Evolutionary conservation across 2,888 invertebrate species (phyloP).

Genomic region (Dryobota labecula): DNA sequence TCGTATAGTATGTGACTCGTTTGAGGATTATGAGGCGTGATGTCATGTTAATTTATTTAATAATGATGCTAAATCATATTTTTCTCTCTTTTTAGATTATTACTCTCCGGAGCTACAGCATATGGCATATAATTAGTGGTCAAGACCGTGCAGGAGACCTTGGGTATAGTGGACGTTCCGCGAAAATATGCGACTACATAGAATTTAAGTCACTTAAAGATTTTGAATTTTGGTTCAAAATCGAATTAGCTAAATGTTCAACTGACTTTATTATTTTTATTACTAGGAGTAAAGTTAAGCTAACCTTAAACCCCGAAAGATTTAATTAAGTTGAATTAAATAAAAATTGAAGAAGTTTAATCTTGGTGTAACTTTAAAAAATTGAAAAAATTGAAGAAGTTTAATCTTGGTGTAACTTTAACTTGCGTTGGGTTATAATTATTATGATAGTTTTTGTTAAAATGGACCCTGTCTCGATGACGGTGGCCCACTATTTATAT

Average conservation of each 20-base stretch:
- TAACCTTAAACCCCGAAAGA: neutral
- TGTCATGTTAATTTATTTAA: neutral
- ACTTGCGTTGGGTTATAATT: neutral
- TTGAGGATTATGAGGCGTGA: neutral
- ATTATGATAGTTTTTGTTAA: too few relatives aligned
- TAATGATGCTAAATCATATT: neutral
- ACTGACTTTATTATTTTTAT: too few relatives aligned
- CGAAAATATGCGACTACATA: neutral
- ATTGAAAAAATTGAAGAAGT: too few relatives aligned
- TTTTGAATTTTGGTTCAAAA: too few relatives aligned
- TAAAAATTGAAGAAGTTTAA: too few relatives aligned
- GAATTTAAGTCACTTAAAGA: conserved; percentile 1
- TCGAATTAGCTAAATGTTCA: too few relatives aligned
- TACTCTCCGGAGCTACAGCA: neutral
- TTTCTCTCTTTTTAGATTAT: conserved; percentile 11
- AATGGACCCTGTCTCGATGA: neutral
- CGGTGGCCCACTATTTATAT: neutral
- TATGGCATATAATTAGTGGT: conserved; percentile 5
- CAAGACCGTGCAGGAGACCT: neutral
- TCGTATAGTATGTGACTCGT: too few relatives aligned
- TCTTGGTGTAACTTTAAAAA: neutral
- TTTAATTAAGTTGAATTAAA: too few relatives aligned
- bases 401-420: neutral
- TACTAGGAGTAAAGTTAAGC: neutral
- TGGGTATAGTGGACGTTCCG: neutral